Conservation (phyloP, 2,888 invertebrate species). For the Meganola albula region DNA sequence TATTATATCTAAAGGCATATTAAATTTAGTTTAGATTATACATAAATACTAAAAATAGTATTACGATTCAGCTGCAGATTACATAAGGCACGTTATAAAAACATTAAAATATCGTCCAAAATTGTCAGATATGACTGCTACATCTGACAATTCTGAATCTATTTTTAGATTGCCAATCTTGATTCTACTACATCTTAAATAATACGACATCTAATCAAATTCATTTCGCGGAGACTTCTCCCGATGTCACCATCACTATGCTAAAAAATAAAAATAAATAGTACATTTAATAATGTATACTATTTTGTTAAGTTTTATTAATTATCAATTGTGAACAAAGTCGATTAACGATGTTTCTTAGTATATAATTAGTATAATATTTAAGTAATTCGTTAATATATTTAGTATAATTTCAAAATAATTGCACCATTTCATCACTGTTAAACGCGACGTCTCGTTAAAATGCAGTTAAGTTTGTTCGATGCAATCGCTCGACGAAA, state of each 20-base stretch:
- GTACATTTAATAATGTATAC: conserved; percentile 19
- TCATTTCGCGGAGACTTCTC: conserved; percentile 23
- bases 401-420: conserved; percentile 34
- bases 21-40: conserved; percentile 12
- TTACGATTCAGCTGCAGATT: conserved; percentile 22
- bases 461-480: too few species aligned
- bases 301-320: conserved; percentile 13
- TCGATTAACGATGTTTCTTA: conserved; percentile 16
- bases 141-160: conserved; percentile 9
- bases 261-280: conserved; percentile 24
- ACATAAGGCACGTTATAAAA: conserved; percentile 30
- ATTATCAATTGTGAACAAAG: background rate
- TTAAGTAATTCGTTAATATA: conserved; percentile 20
- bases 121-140: conserved; percentile 11
- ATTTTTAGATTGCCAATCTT: background rate
- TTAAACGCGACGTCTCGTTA: conserved; percentile 19
- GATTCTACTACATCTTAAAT: conserved; percentile 1
- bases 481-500: too few species aligned
- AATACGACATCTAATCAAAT: conserved; percentile 11
- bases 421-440: conserved; percentile 44
- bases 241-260: conserved; percentile 26
- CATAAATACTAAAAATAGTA: conserved; percentile 10
- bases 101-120: conserved; percentile 8
- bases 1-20: conserved; percentile 10
- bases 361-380: conserved; percentile 18